Base-by-base conservation (phyloP, 2,888 invertebrate genomes). In the Morpho helenor region DNA sequence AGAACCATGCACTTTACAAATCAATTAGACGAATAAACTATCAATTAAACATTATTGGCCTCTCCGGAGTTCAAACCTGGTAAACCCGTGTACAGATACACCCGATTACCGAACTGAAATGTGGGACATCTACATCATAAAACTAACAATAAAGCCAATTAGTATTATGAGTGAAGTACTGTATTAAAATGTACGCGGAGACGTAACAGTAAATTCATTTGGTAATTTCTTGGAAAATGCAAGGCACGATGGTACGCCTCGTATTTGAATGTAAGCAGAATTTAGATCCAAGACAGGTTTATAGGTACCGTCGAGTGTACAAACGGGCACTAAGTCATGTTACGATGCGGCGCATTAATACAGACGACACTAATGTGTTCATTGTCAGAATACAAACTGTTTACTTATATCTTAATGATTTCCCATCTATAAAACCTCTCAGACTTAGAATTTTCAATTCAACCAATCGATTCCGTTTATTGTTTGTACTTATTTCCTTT, bases 131-230 rank as follows among this genome's bases (percentile, higher is more conserved):
- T 31, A 31, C 31, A 31, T 31, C 31, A 31, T 31, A 31, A 31
- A 31, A 31, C 31, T 39, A 48, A 31, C 39, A 31, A 9, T 7
- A 48, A 52, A 10, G 10, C 47, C 46, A 48, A 54, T 54, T 54
- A 54, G 45, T 48, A 22, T 8, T 54, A n/a, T 23, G 23, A 42
- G 82, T 80, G 79, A 74, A 74, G 75, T 78, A 71, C 70, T 68
- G 64, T 73, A 73, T 71, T 67, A 63, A 59, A 54, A 54, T 54
- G 42, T 47, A 54, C 54, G 60, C 61, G 63, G 62, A 65, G 64
- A 63, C 66, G 59, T 49, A 59, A 61, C 61, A 59, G 63, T 61
- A 63, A 61, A 60, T 62, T 54, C 58, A 23, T 54, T 54, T 41
- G 57, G 41, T 55, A 59, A 63, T 55, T 62, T 59, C 63, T 61